Evolutionary conservation across 2,113 vertebrate species (phyloP), one percentile per base, ranked within the genome.

Genomic region (Psophia crepitans): DNA sequence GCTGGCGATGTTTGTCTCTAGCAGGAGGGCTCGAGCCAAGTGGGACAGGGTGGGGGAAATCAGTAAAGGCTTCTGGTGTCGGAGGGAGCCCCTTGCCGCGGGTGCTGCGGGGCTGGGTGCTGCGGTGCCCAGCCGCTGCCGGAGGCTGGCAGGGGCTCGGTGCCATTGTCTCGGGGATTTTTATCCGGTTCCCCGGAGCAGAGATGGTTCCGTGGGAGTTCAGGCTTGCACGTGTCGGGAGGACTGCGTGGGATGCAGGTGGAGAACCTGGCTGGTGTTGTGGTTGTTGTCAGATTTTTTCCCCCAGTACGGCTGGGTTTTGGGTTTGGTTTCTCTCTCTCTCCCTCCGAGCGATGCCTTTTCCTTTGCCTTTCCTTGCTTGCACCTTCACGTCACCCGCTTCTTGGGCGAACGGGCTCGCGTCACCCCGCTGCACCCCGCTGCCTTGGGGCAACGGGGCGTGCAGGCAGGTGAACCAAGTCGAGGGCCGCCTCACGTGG

Each of bases 21-120:
- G 75, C 60, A 73, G 80, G 43, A 87, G 58, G 95, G 91, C 93
- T 95, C 32, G 51, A 66, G 95, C 91, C 93, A 94, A 48, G 95
- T 92, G 94, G 92, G 86, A 61, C 46, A 37, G 96, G 93, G 86
- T 61, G 95, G 88, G 93, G 95, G 93, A 43, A 35, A 78, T 58
- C 0, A 63, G 65, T 24, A 11, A 37, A 46, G 27, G 28, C 89
- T 89, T 41, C 63, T 21, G 94, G 69, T 7, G 70, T 4, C 8
- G 8, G 54, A 74, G 83, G 77, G 49, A 73, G 53, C 37, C 75
- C 60, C 60, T 19, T 9, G 90, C 83, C 9, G 17, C 1, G 89
- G 73, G n/a, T n/a, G 83, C 89, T 24, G 78, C 18, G 4, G 48
- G 73, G 41, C 85, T 51, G 63, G 65, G 22, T 26, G 84, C 43